Conservation (phyloP, 2,113 vertebrate species). For the Lagenorhynchus albirostris region DNA sequence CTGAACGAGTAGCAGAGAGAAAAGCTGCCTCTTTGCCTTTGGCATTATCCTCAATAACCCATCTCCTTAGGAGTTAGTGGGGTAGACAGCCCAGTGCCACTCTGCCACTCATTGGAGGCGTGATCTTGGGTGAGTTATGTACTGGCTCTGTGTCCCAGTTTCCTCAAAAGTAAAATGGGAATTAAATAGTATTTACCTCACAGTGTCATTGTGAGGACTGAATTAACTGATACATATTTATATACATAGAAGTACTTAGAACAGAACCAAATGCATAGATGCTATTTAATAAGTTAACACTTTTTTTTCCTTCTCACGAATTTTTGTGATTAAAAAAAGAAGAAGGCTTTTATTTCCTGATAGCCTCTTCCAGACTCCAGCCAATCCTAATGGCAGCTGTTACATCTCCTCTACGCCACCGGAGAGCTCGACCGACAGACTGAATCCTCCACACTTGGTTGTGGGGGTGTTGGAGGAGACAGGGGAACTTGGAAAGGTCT, state of each 20-base stretch:
- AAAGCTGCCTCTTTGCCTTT: neutral
- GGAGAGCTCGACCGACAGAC: neutral
- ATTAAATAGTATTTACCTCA: neutral
- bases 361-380: neutral
- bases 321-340: neutral
- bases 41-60: neutral
- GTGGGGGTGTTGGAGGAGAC: neutral
- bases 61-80: neutral
- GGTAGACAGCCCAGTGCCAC: neutral
- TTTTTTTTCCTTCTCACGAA: neutral
- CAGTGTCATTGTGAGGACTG: neutral
- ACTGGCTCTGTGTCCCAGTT: neutral
- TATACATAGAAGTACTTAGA: neutral
- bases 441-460: neutral
- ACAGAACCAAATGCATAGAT: neutral
- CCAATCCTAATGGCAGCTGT: neutral
- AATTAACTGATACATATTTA: neutral
- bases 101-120: neutral
- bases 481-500: neutral
- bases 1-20: neutral
- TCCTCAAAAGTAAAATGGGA: neutral
- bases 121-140: neutral
- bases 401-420: accelerated
- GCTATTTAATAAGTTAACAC: neutral
- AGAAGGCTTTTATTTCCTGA: neutral